Evolutionary conservation across 2,113 vertebrate species (phyloP).

Genomic region (Marmota flaviventris): DNA sequence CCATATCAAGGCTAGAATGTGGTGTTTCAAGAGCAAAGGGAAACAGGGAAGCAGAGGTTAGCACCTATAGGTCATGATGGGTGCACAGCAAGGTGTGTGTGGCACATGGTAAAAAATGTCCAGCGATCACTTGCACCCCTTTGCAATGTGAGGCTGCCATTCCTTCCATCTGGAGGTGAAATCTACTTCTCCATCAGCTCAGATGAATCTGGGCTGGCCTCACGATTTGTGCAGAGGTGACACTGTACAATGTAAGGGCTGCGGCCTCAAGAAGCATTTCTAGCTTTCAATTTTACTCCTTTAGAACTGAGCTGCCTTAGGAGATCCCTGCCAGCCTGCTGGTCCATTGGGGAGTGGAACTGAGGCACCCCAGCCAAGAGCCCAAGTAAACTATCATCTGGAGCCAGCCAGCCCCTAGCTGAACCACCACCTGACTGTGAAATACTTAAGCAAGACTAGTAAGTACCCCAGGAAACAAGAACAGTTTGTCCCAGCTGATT

Average conservation of each 20-base stretch:
- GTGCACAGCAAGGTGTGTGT: background rate
- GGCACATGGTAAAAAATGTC: background rate
- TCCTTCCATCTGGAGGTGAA: background rate
- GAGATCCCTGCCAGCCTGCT: background rate
- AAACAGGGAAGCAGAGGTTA: background rate
- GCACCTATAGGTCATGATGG: background rate
- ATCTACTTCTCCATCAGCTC: background rate
- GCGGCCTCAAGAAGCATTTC: background rate
- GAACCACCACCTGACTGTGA: background rate
- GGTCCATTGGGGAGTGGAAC: fast-evolving
- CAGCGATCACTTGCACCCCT: background rate
- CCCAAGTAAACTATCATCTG: background rate
- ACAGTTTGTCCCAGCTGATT: background rate
- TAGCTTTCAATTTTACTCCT: background rate
- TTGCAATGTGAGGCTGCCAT: background rate
- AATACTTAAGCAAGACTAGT: background rate
- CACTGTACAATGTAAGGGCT: background rate
- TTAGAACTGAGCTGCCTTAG: background rate
- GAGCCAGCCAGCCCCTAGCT: background rate
- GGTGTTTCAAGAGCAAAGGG: background rate
- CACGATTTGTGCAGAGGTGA: background rate
- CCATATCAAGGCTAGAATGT: background rate
- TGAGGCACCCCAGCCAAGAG: background rate
- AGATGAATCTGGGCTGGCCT: background rate
- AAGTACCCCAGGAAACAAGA: background rate